Evolutionary conservation across 2,888 invertebrate genomes (phyloP).

Genomic region (Limulus polyphemus): DNA sequence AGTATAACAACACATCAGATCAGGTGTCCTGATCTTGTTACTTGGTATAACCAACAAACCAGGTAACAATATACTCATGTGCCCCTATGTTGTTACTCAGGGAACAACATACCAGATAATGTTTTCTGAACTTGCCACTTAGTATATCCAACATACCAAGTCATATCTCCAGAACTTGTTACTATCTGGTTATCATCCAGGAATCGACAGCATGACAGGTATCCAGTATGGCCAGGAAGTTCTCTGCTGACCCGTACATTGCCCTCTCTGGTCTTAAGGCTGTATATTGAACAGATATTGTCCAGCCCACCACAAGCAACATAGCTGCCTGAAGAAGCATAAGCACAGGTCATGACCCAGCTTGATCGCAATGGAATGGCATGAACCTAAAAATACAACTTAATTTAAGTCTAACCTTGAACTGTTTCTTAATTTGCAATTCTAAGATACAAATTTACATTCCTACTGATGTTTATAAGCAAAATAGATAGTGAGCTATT

Average conservation of each 20-base stretch:
- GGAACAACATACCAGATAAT: too few relatives aligned
- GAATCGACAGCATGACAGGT: constrained; percentile 99
- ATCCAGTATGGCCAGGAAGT: constrained; percentile 98
- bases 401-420: too few relatives aligned
- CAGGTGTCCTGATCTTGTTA: too few relatives aligned
- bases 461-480: too few relatives aligned
- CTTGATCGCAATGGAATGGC: constrained; percentile 98
- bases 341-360: constrained; percentile 99
- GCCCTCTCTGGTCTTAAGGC: constrained; percentile 94
- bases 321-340: constrained; percentile 97
- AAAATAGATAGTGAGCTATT: too few relatives aligned
- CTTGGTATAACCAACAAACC: too few relatives aligned
- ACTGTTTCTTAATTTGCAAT: too few relatives aligned
- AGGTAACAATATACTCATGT: too few relatives aligned
- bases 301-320: constrained; percentile 99
- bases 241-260: constrained; percentile 98
- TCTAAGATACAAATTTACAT: too few relatives aligned
- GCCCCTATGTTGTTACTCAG: too few relatives aligned
- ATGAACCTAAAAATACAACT: constrained; percentile 47
- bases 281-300: constrained; percentile 96
- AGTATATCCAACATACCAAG: constrained; percentile 49
- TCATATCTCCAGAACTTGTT: constrained; percentile 99
- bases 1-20: too few relatives aligned
- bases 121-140: too few relatives aligned
- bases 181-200: constrained; percentile 99